Base-by-base conservation (phyloP, 2,888 invertebrate species). In the Rhimphoctona megacephalus region DNA sequence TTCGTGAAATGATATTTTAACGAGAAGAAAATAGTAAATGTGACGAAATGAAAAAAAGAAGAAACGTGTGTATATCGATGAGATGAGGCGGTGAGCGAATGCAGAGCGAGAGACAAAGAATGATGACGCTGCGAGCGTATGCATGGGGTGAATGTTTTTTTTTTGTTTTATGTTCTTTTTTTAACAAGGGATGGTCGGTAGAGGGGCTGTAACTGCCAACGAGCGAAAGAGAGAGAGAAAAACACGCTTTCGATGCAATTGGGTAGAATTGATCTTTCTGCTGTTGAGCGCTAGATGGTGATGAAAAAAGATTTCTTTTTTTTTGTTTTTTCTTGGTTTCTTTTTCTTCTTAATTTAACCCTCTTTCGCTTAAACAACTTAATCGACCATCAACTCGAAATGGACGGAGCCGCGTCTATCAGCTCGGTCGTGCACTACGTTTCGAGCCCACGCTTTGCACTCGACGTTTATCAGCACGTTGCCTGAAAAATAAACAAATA, bases 341-440 rank as follows among this genome's bases (percentile, higher is more conserved):
- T 43, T 72, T 66, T 49, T 61, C 22, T 14, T 61, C 25, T 17
- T 61, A 14, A 6, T 14, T 17, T 61, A 22, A 30, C 61, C 61
- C 17, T 14, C 30, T 61, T 30, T 6, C 61, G 61, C 61, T 30
- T 61, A 61, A 85, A 82, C 69, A 66, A 87, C 90, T 96, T 97
- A 97, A 95, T 98, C 98, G 94, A 98, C 96, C 97, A 98, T 97
- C 95, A 98, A 96, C 95, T 98, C 98, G 95, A 99, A 98, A 95
- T 98, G 98, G 92, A 98, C 98, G 92, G 98, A 97, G 92, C 98
- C 99, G 94, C 98, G 97, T 95, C 98, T 96, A 94, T 98, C 98
- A 94, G 96, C 96, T 93, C 98, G 97, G 95, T 98, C 97, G 95
- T 98, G 98, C 90, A 96, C 94, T 93, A 98, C 98, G 95, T 98